phyloP scores from a whole-genome alignment of 2,113 vertebrate species.

The Phainopepla nitens region DNA sequence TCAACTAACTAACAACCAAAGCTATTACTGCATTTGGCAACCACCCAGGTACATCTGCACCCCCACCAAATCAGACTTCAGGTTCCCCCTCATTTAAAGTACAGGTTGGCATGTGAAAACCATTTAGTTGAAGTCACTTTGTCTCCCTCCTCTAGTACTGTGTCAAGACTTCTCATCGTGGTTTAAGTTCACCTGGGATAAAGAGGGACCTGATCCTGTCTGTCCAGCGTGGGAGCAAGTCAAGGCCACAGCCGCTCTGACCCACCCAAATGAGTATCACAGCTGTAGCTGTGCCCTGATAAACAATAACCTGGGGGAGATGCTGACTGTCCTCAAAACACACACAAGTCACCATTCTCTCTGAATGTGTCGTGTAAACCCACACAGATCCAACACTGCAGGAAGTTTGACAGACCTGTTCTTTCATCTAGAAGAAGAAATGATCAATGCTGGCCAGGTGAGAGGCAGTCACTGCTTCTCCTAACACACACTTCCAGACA shows the following conservation, averaged over 20 bases:
- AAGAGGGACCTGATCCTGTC: not conserved
- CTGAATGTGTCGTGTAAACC: not conserved
- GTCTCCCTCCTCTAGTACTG: not conserved
- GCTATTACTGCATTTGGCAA: not conserved
- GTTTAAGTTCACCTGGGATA: not conserved
- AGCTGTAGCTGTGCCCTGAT: fast-evolving
- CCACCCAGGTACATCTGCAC: not conserved
- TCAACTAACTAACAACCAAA: not conserved
- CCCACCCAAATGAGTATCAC: fast-evolving
- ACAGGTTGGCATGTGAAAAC: not conserved
- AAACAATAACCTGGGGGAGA: not conserved
- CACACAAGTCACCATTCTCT: not conserved
- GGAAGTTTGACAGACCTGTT: not conserved
- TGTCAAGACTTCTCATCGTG: not conserved
- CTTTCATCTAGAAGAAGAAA: not conserved
- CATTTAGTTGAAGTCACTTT: not conserved
- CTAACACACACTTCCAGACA: fast-evolving
- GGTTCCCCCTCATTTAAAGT: not conserved
- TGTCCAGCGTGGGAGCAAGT: not conserved
- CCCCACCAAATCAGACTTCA: fast-evolving
- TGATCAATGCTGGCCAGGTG: not conserved
- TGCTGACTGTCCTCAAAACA: not conserved
- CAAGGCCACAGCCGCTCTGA: not conserved
- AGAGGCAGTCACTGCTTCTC: not conserved
- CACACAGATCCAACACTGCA: not conserved